Evolutionary conservation across 2,797 vertebrate species (phyloP), one percentile per base, ranked within the genome.

Genomic region (Galago senegalensis): DNA sequence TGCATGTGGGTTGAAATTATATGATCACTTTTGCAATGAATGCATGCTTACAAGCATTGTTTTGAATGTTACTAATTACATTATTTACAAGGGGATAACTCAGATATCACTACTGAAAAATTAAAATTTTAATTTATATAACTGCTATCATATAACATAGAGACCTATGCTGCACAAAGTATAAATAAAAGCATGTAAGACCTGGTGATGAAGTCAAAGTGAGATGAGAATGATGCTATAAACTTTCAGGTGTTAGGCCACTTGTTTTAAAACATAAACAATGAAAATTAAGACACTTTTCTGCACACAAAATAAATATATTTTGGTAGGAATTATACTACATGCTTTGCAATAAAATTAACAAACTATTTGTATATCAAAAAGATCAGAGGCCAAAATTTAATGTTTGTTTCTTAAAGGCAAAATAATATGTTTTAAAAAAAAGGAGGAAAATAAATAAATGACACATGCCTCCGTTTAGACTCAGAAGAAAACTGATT

Each of bases 341-440:
- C 7, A 91, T 46, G 0, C 23, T 72, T 18, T 88, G 25, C 6
- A 89, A 69, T 40, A 81, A 82, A 43, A 79, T 80, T 25, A 46
- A 46, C 76, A 96, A 87, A 58, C 2, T 70, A 25, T 53, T 65
- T 67, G 1, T 86, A 89, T 17, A 79, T 49, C 2, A 37, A 73
- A 73, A 60, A 9, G 5, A 73, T 87, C 31, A 87, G 56, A 81
- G 29, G 84, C 5, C 12, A 77, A 81, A 14, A 43, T 84, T 69
- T 77, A 5, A 27, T 70, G 5, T 91, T 46, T 60, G 6, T 1
- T 17, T 81, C 90, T 61, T 60, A 10, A 88, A 95, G 1, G 20
- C n/a, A 83, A 89, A 83, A n/a, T 67, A 92, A 85, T 82, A 85
- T 53, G 49, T 91, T 82, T 85, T 40, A 2, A 34, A 86, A 88